A percentile compares a stretch with the other conserved stretches of the same genome.
phyloP scores from a whole-genome alignment of 1,140 invertebrate genomes.

The Dreissena polymorpha region DNA sequence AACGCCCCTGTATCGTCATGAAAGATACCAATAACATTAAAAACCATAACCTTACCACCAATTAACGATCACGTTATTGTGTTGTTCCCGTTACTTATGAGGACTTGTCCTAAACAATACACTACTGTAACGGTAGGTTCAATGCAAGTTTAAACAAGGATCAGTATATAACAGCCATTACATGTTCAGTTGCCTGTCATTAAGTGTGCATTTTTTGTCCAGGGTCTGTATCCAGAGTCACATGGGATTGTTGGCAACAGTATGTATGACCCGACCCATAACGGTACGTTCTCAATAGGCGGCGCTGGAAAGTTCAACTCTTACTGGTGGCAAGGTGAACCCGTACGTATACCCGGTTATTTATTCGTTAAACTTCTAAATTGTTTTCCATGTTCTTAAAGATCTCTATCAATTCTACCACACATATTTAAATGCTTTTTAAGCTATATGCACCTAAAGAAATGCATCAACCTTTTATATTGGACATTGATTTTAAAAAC shows the following conservation, averaged over 20 bases:
- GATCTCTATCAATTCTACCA: too few relatives aligned
- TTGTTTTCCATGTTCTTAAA: too few relatives aligned
- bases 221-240: constrained; percentile 84
- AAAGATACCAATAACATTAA: background rate
- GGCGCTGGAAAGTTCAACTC: constrained; percentile 71
- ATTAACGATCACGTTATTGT: background rate
- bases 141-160: too few relatives aligned
- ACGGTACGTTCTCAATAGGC: constrained; percentile 73
- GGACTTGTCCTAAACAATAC: too few relatives aligned
- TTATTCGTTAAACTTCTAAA: too few relatives aligned
- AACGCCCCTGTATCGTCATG: background rate
- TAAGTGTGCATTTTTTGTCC: too few relatives aligned
- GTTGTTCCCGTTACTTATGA: background rate
- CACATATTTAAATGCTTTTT: too few relatives aligned
- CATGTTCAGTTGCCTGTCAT: too few relatives aligned
- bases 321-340: constrained; percentile 75
- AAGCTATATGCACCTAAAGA: too few relatives aligned
- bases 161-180: too few relatives aligned
- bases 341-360: constrained; percentile 65
- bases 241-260: constrained; percentile 86
- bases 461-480: too few relatives aligned
- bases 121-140: too few relatives aligned
- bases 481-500: background rate
- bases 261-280: constrained; percentile 83
- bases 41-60: background rate